Conservation (phyloP, 2,797 vertebrate genomes). For the Mareca penelope region DNA sequence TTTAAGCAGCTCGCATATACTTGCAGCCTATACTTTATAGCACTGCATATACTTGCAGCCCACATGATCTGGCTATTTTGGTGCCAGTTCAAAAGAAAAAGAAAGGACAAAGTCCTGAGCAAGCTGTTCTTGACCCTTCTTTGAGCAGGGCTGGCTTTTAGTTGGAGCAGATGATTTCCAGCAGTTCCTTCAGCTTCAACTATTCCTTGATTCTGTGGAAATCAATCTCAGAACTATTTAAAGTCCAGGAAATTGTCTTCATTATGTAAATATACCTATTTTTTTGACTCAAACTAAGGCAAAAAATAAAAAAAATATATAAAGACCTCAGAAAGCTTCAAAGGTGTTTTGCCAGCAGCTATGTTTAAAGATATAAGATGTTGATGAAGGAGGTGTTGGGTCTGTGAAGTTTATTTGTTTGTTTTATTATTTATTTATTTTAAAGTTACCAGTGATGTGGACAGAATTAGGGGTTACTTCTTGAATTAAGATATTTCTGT, state of each 20-base stretch:
- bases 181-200: neutral
- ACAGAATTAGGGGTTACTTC: fast-evolving
- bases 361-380: neutral
- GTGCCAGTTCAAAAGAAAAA: neutral
- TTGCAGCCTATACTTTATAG: too few relatives aligned
- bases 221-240: neutral
- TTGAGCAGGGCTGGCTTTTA: neutral
- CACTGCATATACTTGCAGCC: neutral
- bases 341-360: neutral
- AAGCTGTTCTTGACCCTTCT: neutral
- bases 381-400: neutral
- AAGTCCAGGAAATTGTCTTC: neutral
- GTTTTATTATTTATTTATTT: neutral
- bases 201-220: neutral
- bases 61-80: neutral
- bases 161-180: neutral
- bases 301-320: neutral
- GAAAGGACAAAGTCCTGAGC: neutral
- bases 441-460: neutral
- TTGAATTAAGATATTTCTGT: neutral
- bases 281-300: neutral
- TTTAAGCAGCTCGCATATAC: neutral
- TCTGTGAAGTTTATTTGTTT: neutral
- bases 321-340: fast-evolving
- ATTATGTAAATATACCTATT: neutral